A percentile compares a stretch with the other conserved stretches of the same genome.
Conservation (phyloP, 2,888 invertebrate species). For the Barypeithes pellucidus region DNA sequence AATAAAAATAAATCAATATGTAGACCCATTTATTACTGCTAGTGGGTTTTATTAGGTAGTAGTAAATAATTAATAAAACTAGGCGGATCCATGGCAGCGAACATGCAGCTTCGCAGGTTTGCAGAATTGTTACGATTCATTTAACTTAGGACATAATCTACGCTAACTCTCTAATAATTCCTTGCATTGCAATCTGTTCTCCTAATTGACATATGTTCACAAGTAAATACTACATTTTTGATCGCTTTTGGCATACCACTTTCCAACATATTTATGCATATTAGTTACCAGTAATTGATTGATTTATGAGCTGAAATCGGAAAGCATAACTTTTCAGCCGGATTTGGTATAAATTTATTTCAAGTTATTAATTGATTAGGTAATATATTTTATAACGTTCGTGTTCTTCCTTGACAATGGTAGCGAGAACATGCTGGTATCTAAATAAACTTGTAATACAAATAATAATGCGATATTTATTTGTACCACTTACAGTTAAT, state of each 20-base stretch:
- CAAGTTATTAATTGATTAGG: background rate
- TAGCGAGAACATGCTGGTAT: background rate
- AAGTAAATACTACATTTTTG: background rate
- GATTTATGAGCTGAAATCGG: background rate
- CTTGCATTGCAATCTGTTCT: slow-evolving; percentile 24
- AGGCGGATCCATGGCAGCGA: too few relatives aligned
- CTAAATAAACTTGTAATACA: too few relatives aligned
- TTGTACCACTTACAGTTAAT: too few relatives aligned
- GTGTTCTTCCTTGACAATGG: background rate
- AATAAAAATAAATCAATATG: too few relatives aligned
- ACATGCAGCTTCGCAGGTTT: too few relatives aligned
- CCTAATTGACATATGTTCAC: slow-evolving; percentile 32
- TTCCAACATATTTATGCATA: slow-evolving; percentile 19
- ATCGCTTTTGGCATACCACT: slow-evolving; percentile 14
- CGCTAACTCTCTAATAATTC: slow-evolving; percentile 16
- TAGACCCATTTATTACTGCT: too few relatives aligned
- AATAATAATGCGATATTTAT: too few relatives aligned
- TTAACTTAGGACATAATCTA: background rate
- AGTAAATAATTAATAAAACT: too few relatives aligned
- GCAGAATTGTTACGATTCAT: background rate
- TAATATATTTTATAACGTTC: background rate
- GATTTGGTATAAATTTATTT: slow-evolving; percentile 1
- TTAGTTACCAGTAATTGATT: background rate
- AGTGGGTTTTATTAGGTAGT: too few relatives aligned
- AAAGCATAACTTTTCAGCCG: background rate